Evolutionary conservation across 2,113 vertebrate species (phyloP).

Genomic region (Epinephelus lanceolatus): DNA sequence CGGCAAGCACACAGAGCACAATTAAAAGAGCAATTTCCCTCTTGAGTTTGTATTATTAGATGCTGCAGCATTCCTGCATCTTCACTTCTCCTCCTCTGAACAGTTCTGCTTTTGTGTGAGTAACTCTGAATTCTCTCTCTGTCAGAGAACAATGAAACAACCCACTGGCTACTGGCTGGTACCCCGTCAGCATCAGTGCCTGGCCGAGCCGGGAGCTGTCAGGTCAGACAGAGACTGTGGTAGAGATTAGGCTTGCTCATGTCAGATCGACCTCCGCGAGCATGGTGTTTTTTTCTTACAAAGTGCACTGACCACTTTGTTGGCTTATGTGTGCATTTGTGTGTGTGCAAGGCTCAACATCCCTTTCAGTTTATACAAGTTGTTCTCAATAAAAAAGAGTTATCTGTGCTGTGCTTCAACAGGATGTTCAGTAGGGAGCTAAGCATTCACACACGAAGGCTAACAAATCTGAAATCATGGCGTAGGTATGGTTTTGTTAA

Average conservation of each 20-base stretch:
- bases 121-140: constrained; percentile 55
- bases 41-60: neutral
- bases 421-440: neutral
- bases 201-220: constrained; percentile 49
- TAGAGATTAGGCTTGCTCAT: constrained; percentile 49
- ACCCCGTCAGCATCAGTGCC: constrained; percentile 48
- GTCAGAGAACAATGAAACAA: constrained; percentile 62
- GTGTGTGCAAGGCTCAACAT: neutral
- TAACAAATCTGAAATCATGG: neutral
- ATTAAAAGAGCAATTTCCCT: constrained; percentile 13
- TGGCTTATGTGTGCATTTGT: constrained; percentile 16
- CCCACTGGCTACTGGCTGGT: constrained; percentile 47
- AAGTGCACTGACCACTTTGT: constrained; percentile 7
- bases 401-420: neutral
- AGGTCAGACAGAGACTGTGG: constrained; percentile 39
- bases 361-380: neutral
- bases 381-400: neutral
- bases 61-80: constrained; percentile 29
- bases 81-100: constrained; percentile 40
- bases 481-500: neutral
- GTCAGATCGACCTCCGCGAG: constrained; percentile 41
- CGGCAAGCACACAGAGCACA: neutral
- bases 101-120: constrained; percentile 51
- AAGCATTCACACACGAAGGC: neutral
- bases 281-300: constrained; percentile 23